Percentiles rank a stretch among this genome's conserved stretches.
Conservation (phyloP, 2,113 vertebrate genomes). For the Tragelaphus buxtoni region DNA sequence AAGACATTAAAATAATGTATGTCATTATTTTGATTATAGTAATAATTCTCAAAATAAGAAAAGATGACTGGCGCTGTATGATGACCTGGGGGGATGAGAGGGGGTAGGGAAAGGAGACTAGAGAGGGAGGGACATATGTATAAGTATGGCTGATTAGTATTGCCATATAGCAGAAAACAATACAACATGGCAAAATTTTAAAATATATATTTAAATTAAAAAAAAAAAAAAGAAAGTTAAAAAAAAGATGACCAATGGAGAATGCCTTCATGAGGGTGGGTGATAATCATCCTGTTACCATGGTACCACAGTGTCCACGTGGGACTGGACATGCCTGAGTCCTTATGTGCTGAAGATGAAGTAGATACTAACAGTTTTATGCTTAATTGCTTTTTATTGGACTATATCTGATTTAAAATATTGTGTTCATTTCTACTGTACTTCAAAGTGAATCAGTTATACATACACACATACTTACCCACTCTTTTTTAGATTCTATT, state of each 20-base stretch:
- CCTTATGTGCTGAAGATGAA: neutral
- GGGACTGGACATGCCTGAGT: neutral
- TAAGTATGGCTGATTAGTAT: neutral
- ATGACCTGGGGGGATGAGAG: neutral
- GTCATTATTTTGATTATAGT: neutral
- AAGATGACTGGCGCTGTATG: neutral
- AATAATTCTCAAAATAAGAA: neutral
- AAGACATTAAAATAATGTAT: neutral
- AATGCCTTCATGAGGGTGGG: neutral
- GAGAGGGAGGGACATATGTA: neutral
- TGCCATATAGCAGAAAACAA: neutral
- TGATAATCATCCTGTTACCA: fast-evolving
- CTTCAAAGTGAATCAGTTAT: neutral
- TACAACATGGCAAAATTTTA: neutral
- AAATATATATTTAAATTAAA: neutral
- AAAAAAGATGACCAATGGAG: neutral
- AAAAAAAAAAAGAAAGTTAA: neutral
- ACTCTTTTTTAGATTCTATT: neutral
- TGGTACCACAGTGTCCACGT: fast-evolving
- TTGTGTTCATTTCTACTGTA: neutral
- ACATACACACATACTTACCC: neutral
- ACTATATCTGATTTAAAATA: neutral
- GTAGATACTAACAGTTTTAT: neutral
- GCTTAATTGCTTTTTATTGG: neutral
- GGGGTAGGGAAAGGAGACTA: neutral